phyloP scores from a whole-genome alignment of 2,888 invertebrate species.

The Bhutanitis thaidina region DNA sequence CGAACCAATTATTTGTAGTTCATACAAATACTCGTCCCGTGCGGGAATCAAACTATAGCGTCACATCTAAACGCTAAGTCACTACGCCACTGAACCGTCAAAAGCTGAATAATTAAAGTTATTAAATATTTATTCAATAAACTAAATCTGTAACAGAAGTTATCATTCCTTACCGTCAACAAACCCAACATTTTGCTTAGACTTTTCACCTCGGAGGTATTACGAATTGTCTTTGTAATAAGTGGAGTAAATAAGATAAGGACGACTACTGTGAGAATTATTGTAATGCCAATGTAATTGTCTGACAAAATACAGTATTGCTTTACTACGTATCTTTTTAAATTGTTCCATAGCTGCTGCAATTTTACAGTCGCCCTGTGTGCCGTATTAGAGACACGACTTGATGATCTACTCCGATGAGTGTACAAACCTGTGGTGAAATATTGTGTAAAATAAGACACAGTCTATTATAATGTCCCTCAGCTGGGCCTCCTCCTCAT shows the following conservation, averaged over 20 bases:
- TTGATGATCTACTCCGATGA: neutral
- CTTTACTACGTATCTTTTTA: neutral
- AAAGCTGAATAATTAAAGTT: no score
- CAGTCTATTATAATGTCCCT: no score
- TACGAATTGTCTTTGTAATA: constrained; percentile 45
- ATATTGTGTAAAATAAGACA: no score
- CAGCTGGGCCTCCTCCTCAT: no score
- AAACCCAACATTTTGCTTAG: constrained; percentile 47
- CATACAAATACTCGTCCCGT: no score
- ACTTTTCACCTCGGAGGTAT: constrained; percentile 43
- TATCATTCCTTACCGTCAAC: constrained; percentile 39
- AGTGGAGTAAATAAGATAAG: constrained; percentile 51
- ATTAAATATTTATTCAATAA: neutral
- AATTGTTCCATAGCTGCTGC: neutral
- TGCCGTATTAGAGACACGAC: neutral
- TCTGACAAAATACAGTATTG: constrained; percentile 14
- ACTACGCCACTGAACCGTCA: no score
- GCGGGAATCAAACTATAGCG: no score
- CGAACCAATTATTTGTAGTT: no score
- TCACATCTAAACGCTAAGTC: no score
- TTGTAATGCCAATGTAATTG: constrained; percentile 37
- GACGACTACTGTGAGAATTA: constrained; percentile 40
- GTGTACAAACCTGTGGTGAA: constrained; percentile 6
- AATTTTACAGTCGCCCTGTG: neutral
- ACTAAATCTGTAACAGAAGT: constrained; percentile 1